These are phyloP conservation scores for Spialia ferax DNA, from an alignment of 2,888 invertebrate genomes.

Conservation along the genomic window DNA sequence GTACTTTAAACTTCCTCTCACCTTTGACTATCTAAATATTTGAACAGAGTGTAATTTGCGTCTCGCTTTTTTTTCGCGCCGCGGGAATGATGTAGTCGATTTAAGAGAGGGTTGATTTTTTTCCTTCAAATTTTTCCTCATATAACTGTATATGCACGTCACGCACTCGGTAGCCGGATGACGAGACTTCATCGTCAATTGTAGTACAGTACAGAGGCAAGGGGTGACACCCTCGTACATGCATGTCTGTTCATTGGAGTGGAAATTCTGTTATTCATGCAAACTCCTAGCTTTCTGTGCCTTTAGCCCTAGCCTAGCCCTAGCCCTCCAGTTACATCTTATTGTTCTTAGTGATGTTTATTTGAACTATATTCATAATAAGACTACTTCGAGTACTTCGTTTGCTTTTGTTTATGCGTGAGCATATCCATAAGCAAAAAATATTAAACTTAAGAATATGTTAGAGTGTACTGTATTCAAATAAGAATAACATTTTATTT, in stretches of 20 bases:
- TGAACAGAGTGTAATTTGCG: conserved; percentile 1
- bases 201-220: conserved; percentile 63
- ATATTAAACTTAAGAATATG: too few species aligned
- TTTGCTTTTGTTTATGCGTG: too few species aligned
- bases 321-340: too few species aligned
- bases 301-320: too few species aligned
- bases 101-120: conserved; percentile 41
- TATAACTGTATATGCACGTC: conserved; percentile 51
- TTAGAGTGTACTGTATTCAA: too few species aligned
- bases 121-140: conserved; percentile 53
- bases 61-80: background rate
- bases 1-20: background rate
- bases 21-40: background rate
- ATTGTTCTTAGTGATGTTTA: background rate
- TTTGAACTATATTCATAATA: too few species aligned
- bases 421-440: too few species aligned
- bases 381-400: too few species aligned
- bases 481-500: too few species aligned
- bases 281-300: conserved; percentile 28
- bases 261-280: conserved; percentile 65
- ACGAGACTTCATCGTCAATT: conserved; percentile 64
- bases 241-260: conserved; percentile 74
- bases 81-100: background rate
- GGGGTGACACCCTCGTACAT: conserved; percentile 75
- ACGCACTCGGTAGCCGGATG: conserved; percentile 65